These are phyloP conservation scores for Phallusia fumigata DNA, from an alignment of 23 tunicate species.

Conservation along the genomic window DNA sequence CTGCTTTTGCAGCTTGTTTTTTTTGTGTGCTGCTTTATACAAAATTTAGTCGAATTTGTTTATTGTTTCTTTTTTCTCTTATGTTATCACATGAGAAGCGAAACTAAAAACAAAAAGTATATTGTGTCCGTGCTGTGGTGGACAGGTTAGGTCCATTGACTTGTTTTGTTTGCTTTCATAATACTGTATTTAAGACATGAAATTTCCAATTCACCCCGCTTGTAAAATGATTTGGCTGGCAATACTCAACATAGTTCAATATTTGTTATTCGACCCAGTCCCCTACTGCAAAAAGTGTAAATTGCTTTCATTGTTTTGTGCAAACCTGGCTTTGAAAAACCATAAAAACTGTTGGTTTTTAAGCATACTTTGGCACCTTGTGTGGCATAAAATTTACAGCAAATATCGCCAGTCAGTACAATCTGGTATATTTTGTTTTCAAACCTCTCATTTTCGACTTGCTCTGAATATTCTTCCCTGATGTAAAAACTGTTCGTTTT, in stretches of 20 bases:
- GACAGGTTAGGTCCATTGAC: neutral
- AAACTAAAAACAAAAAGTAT: neutral
- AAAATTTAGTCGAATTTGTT: neutral
- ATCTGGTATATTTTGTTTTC: neutral
- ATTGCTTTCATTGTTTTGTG: neutral
- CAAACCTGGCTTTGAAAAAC: neutral
- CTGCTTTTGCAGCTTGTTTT: neutral
- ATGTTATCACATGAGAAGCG: neutral
- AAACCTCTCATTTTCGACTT: neutral
- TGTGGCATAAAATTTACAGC: neutral
- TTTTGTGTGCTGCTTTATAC: constrained; percentile 11
- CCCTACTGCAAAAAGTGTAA: neutral
- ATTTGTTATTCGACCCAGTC: neutral
- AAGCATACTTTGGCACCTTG: neutral
- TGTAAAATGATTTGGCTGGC: no score
- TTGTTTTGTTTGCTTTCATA: no score
- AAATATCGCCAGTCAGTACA: neutral
- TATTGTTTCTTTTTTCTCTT: constrained; percentile 1
- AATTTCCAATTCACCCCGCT: no score
- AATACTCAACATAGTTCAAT: neutral
- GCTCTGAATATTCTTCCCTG: neutral
- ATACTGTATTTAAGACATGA: no score
- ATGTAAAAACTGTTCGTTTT: neutral
- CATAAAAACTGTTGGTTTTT: no score
- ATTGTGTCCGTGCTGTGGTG: neutral